phyloP scores from a whole-genome alignment of 2,113 vertebrate genomes.

The Takifugu flavidus region DNA sequence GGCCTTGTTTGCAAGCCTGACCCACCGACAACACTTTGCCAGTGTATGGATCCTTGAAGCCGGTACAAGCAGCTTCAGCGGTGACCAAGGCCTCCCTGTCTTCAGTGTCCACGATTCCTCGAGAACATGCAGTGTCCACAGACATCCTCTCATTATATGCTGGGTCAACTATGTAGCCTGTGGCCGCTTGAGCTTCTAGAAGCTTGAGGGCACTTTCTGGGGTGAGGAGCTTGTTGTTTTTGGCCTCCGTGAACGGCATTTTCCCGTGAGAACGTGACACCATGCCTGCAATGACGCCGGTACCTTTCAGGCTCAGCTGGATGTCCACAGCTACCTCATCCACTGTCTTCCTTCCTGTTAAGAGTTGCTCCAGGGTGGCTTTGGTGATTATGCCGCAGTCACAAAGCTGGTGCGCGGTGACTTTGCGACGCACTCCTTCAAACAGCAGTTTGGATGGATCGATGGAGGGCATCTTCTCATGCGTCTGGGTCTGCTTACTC shows the following conservation, averaged over 20 bases:
- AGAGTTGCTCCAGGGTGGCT: conserved; percentile 81
- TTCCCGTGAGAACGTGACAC: conserved; percentile 79
- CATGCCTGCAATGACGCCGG: conserved; percentile 87
- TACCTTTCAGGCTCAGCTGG: conserved; percentile 86
- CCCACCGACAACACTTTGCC: conserved; percentile 87
- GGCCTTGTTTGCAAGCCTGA: conserved; percentile 89
- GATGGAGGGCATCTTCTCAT: conserved; percentile 76
- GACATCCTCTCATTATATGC: conserved; percentile 83
- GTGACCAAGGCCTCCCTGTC: conserved; percentile 85
- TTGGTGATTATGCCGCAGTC: conserved; percentile 91
- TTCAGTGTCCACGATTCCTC: conserved; percentile 88
- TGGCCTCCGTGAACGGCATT: conserved; percentile 88
- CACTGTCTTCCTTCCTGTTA: conserved; percentile 85
- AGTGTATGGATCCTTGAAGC: conserved; percentile 90
- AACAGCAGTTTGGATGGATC: conserved; percentile 89
- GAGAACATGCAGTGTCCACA: conserved; percentile 85
- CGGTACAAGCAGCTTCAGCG: conserved; percentile 89
- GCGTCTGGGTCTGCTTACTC: conserved; percentile 82
- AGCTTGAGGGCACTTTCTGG: conserved; percentile 84
- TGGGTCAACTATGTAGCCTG: conserved; percentile 88
- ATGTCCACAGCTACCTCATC: conserved; percentile 85
- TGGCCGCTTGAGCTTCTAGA: conserved; percentile 93
- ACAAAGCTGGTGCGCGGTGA: conserved; percentile 89
- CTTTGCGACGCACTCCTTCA: conserved; percentile 85
- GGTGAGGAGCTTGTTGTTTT: conserved; percentile 82